Percentiles rank a stretch among this genome's conserved stretches.
These are phyloP conservation scores for Aspidiotus rigidus DNA, from an alignment of 2,888 invertebrate species.

Conservation along the genomic window DNA sequence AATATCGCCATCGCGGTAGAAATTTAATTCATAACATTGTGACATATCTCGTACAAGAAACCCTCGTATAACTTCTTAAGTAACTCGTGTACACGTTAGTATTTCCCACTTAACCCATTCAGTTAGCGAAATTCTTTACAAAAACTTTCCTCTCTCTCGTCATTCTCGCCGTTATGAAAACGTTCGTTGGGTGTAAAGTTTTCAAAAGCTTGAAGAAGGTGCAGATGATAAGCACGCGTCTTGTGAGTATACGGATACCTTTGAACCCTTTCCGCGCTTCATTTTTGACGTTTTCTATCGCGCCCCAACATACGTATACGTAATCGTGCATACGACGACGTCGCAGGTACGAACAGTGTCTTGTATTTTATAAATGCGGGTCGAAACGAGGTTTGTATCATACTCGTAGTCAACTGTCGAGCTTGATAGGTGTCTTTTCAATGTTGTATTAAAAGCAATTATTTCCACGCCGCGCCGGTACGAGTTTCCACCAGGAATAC, in stretches of 20 bases:
- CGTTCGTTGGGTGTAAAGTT: not conserved
- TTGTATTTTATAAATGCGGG: no score
- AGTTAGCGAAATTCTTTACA: not conserved
- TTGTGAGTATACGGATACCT: not conserved
- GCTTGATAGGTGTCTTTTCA: not conserved
- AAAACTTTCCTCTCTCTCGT: not conserved
- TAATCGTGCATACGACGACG: no score
- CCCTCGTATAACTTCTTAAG: not conserved
- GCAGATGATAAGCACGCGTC: not conserved
- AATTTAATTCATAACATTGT: constrained; percentile 21
- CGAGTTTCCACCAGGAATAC: no score
- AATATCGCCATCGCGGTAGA: constrained; percentile 8
- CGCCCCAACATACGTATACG: not conserved
- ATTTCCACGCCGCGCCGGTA: not conserved
- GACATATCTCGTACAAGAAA: not conserved
- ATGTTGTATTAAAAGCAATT: constrained; percentile 2
- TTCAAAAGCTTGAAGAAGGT: not conserved
- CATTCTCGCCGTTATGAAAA: not conserved
- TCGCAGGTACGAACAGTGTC: no score
- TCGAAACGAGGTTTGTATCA: not conserved
- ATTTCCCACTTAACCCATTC: not conserved
- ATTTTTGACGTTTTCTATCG: not conserved
- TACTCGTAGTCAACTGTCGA: not conserved
- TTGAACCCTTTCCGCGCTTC: no score
- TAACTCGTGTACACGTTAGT: not conserved